Conservation (phyloP, 2,797 vertebrate species). For the Limosa lapponica region DNA sequence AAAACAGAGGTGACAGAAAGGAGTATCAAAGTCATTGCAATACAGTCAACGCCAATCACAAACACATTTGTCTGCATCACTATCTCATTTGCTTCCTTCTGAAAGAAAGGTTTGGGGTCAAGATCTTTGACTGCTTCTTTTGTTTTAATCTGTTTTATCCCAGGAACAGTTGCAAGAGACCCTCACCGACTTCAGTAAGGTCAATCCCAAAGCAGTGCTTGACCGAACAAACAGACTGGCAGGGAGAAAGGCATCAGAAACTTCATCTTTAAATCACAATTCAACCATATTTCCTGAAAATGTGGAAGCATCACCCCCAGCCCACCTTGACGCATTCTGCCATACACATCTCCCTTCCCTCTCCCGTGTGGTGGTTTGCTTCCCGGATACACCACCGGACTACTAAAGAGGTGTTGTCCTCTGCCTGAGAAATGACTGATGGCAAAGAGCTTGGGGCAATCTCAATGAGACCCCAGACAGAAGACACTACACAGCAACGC, state of each 20-base stretch:
- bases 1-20: neutral
- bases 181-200: neutral
- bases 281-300: neutral
- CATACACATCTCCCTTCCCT: neutral
- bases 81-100: neutral
- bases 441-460: neutral
- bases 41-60: neutral
- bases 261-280: neutral
- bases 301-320: neutral
- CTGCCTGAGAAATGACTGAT: neutral
- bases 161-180: neutral
- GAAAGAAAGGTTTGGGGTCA: neutral
- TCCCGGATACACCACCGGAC: neutral
- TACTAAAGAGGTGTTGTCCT: neutral
- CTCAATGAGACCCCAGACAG: neutral
- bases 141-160: neutral
- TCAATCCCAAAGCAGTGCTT: neutral
- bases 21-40: neutral
- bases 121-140: neutral
- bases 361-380: accelerated
- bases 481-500: neutral
- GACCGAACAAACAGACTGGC: neutral
- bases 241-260: neutral
- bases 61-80: neutral
- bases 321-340: neutral